Percentiles rank a stretch among this genome's conserved stretches.
Evolutionary conservation across 2,113 vertebrate genomes (phyloP).

Genomic region (Dicaeum eximium): DNA sequence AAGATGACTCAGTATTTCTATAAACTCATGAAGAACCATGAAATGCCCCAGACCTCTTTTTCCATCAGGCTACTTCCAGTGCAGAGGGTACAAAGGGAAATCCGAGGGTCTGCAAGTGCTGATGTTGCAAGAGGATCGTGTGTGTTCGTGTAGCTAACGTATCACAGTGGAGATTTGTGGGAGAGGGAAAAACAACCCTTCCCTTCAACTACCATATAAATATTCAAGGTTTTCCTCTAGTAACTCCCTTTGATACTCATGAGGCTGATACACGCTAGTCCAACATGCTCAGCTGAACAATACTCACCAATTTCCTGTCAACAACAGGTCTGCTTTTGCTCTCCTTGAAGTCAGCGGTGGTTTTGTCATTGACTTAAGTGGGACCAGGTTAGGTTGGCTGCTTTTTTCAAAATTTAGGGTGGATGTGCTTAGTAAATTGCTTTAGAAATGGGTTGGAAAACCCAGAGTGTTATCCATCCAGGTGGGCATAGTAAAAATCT

Average conservation of each 20-base stretch:
- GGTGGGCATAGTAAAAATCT: not conserved
- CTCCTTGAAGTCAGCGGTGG: not conserved
- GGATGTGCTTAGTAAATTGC: not conserved
- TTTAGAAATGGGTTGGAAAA: not conserved
- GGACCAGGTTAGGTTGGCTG: not conserved
- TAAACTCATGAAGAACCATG: not conserved
- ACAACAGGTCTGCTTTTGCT: not conserved
- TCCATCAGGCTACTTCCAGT: not conserved
- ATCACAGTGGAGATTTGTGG: not conserved
- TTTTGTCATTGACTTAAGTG: constrained; percentile 22
- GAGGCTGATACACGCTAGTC: constrained; percentile 32
- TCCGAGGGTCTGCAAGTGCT: fast-evolving
- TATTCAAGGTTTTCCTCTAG: constrained; percentile 56
- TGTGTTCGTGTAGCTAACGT: fast-evolving
- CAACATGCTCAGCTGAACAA: not conserved
- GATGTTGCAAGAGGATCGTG: fast-evolving
- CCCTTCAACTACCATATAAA: not conserved
- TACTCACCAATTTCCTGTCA: not conserved
- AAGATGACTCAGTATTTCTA: constrained; percentile 22
- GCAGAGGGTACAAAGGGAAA: not conserved
- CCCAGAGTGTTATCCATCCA: not conserved
- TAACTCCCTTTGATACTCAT: constrained; percentile 49
- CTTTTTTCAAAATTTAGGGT: constrained; percentile 3
- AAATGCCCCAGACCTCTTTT: not conserved
- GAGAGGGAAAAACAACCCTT: not conserved